Evolutionary conservation across 2,113 vertebrate genomes (phyloP).

Genomic region (Trochalopteron elliotii): DNA sequence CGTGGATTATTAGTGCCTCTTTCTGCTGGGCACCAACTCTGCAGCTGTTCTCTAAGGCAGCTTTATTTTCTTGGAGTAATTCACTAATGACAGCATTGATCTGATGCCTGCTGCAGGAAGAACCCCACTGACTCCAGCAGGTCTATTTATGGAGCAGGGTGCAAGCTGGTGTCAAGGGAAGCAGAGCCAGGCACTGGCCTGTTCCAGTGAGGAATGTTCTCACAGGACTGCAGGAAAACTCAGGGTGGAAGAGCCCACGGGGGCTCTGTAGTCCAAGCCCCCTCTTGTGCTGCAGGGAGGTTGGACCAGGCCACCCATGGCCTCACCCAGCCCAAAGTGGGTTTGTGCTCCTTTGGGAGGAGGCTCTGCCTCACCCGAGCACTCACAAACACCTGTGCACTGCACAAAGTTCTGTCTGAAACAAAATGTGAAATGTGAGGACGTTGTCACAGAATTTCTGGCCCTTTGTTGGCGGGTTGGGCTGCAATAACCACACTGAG

Average conservation of each 20-base stretch:
- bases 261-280: fast-evolving
- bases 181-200: background rate
- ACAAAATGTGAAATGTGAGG: background rate
- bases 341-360: background rate
- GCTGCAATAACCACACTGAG: background rate
- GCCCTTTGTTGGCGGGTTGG: background rate
- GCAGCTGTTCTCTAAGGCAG: background rate
- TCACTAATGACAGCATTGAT: background rate
- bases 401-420: background rate
- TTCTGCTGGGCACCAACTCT: background rate
- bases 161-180: background rate
- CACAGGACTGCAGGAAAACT: background rate
- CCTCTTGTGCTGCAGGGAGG: background rate
- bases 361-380: background rate
- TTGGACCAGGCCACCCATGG: fast-evolving
- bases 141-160: background rate
- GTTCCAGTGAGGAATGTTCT: background rate
- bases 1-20: background rate
- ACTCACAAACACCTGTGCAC: background rate
- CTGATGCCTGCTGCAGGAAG: background rate
- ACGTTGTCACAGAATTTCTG: fast-evolving
- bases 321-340: background rate
- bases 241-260: background rate
- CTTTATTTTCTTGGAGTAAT: background rate
- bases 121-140: background rate